phyloP scores from a whole-genome alignment of 2,113 vertebrate species.

The Campylorhamphus procurvoides region DNA sequence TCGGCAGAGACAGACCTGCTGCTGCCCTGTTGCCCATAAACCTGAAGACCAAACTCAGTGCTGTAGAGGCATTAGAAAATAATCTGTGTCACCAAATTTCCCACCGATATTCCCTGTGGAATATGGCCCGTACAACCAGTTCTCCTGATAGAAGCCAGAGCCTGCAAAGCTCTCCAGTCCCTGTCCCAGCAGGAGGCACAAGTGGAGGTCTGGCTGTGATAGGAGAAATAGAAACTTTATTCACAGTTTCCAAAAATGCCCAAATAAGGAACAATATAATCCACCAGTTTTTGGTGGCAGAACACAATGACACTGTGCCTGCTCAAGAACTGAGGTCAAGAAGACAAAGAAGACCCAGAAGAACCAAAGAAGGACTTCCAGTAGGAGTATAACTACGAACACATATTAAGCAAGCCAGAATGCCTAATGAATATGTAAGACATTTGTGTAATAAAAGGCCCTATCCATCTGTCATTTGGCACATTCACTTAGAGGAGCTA shows the following conservation, averaged over 20 bases:
- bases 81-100: not conserved
- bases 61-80: not conserved
- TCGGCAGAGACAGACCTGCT: not conserved
- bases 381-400: not conserved
- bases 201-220: not conserved
- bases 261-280: not conserved
- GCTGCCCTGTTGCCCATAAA: not conserved
- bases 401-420: not conserved
- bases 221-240: not conserved
- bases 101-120: not conserved
- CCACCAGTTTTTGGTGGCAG: not conserved
- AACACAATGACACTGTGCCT: not conserved
- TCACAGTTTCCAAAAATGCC: not conserved
- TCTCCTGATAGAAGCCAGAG: not conserved
- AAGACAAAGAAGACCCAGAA: not conserved
- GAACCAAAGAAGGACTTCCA: not conserved
- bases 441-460: not conserved
- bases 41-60: not conserved
- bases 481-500: not conserved
- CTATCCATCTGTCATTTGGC: not conserved
- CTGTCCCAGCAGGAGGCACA: not conserved
- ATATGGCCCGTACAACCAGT: not conserved
- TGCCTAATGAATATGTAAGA: not conserved
- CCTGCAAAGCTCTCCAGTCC: not conserved
- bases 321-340: not conserved